Evolutionary conservation across 2,113 vertebrate genomes (phyloP).

Genomic region (Manacus vitellinus): DNA sequence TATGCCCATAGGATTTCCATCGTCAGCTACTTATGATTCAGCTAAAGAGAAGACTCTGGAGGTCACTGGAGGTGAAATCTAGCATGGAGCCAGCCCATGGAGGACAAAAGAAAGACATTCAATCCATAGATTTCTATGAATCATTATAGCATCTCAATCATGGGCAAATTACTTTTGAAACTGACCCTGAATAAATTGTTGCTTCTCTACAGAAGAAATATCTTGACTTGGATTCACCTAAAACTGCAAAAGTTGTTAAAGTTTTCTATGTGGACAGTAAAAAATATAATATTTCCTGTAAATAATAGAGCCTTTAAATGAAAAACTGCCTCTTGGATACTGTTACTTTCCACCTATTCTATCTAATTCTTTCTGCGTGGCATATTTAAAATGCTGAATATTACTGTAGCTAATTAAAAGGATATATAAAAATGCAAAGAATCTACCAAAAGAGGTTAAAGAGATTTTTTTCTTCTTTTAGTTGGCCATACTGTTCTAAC

Average conservation of each 20-base stretch:
- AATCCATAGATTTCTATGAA: background rate
- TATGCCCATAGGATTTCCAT: background rate
- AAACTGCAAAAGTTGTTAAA: background rate
- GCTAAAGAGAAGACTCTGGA: background rate
- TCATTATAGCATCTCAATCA: background rate
- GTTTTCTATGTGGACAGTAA: background rate
- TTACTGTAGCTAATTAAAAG: background rate
- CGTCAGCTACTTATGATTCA: background rate
- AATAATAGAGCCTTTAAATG: background rate
- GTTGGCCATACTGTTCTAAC: background rate
- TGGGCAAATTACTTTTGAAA: background rate
- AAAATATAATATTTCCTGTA: background rate
- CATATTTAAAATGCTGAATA: background rate
- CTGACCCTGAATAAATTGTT: background rate
- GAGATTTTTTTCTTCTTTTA: background rate
- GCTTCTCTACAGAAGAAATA: background rate
- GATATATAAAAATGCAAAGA: background rate
- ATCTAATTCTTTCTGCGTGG: background rate
- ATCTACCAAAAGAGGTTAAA: background rate
- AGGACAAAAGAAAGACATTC: background rate
- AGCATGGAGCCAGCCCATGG: background rate
- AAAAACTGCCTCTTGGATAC: background rate
- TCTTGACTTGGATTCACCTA: background rate
- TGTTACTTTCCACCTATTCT: background rate
- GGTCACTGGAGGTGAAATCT: background rate